Evolutionary conservation across 2,888 invertebrate genomes (phyloP).

Genomic region (Drosophila lacicola): DNA sequence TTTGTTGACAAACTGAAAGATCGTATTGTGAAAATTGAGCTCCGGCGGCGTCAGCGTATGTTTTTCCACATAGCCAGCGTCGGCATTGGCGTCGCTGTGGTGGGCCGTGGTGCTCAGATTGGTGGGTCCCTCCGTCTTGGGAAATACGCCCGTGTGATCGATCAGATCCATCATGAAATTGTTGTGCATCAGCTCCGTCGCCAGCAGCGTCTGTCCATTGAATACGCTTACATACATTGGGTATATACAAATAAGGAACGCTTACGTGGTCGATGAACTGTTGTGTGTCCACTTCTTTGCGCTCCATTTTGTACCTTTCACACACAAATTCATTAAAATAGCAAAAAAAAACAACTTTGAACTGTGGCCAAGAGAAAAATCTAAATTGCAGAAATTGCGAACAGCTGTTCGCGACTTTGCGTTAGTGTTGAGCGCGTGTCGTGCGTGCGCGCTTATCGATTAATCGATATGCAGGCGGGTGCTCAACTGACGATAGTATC

Average conservation of each 20-base stretch:
- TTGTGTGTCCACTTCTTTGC: constrained; percentile 73
- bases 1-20: constrained; percentile 79
- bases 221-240: not conserved
- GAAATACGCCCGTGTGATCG: constrained; percentile 64
- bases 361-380: constrained; percentile 42
- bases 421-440: constrained; percentile 22
- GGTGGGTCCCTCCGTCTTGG: constrained; percentile 61
- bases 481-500: not conserved
- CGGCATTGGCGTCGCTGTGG: constrained; percentile 4
- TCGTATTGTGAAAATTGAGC: constrained; percentile 78
- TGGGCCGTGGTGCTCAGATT: constrained; percentile 59
- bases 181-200: constrained; percentile 82
- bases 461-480: not conserved
- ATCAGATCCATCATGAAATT: constrained; percentile 84
- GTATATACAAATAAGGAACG: not conserved
- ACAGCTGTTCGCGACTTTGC: constrained; percentile 38
- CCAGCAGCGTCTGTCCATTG: constrained; percentile 79
- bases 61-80: constrained; percentile 29
- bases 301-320: constrained; percentile 64
- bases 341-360: constrained; percentile 43
- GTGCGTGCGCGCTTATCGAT: not conserved
- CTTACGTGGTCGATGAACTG: constrained; percentile 84
- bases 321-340: constrained; percentile 54
- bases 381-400: constrained; percentile 38
- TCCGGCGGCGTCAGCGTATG: constrained; percentile 72